Conservation (phyloP, 2,797 vertebrate genomes). For the Acanthurus lineatus region DNA sequence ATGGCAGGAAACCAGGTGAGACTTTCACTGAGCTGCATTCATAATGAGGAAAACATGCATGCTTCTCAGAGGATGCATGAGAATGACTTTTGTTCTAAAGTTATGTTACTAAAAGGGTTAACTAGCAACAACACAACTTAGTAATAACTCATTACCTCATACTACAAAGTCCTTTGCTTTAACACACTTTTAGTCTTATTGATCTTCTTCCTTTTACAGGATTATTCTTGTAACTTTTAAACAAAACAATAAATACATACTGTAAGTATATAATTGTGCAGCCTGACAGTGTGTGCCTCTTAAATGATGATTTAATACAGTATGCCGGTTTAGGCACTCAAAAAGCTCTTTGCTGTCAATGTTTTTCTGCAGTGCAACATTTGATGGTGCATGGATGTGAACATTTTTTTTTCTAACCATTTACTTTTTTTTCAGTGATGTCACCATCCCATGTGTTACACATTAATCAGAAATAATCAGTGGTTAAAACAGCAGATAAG, state of each 20-base stretch:
- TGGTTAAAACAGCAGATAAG: constrained; percentile 18
- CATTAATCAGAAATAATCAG: constrained; percentile 33
- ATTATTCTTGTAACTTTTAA: not conserved
- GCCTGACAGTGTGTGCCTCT: too few species aligned
- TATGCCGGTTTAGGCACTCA: not conserved
- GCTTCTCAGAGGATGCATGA: not conserved
- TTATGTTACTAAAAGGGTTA: not conserved
- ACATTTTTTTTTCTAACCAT: not conserved
- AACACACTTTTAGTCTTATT: not conserved
- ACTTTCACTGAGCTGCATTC: not conserved
- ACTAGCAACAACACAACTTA: not conserved
- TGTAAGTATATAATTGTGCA: too few species aligned
- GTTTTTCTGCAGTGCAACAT: not conserved
- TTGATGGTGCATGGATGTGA: not conserved
- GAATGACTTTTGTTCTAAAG: not conserved
- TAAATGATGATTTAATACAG: not conserved
- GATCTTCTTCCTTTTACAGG: not conserved
- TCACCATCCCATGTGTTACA: constrained; percentile 4
- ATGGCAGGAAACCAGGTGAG: constrained; percentile 71
- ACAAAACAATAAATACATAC: too few species aligned
- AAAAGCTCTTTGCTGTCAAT: not conserved
- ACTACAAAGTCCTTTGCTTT: not conserved
- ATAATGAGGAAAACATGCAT: not conserved
- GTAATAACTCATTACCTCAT: too few species aligned
- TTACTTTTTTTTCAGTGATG: constrained; percentile 5